phyloP scores from a whole-genome alignment of 2,888 invertebrate species.

The Pedicia rivosa region DNA sequence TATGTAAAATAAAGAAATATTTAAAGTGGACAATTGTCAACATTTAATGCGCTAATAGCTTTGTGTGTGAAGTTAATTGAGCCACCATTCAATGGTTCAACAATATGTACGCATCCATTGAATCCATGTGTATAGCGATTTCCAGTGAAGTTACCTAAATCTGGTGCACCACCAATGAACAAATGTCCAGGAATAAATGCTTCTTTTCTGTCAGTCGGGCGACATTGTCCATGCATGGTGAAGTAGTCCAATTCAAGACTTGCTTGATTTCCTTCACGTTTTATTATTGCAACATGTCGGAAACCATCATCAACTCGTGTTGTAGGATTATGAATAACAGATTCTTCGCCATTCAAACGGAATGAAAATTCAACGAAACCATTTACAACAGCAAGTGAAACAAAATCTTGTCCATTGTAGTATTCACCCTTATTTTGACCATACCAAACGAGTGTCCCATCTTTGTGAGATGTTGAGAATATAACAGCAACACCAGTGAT shows the following conservation, averaged over 20 bases:
- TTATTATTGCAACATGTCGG: constrained; percentile 59
- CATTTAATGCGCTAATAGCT: constrained; percentile 64
- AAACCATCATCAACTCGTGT: constrained; percentile 63
- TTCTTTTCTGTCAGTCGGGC: constrained; percentile 50
- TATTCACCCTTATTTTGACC: constrained; percentile 38
- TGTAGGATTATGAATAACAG: constrained; percentile 45
- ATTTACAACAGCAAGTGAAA: constrained; percentile 54
- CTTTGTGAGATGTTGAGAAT: constrained; percentile 52
- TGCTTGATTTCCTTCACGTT: constrained; percentile 42
- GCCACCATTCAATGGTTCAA: constrained; percentile 55
- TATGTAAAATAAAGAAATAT: too few species aligned
- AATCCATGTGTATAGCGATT: constrained; percentile 54
- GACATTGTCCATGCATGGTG: constrained; percentile 40
- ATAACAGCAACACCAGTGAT: constrained; percentile 55
- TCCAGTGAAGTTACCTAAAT: constrained; percentile 47
- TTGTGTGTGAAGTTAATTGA: constrained; percentile 53
- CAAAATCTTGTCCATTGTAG: constrained; percentile 51
- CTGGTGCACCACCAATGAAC: constrained; percentile 62
- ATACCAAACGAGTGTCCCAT: constrained; percentile 73
- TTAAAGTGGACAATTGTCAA: constrained; percentile 69
- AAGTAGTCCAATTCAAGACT: constrained; percentile 57
- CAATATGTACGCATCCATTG: constrained; percentile 67
- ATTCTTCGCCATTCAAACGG: constrained; percentile 70
- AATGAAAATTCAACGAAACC: constrained; percentile 68
- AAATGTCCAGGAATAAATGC: constrained; percentile 28